A percentile compares a stretch with the other conserved stretches of the same genome.
These are phyloP conservation scores for Sericinus montela DNA, from an alignment of 2,888 invertebrate species.

Conservation along the genomic window DNA sequence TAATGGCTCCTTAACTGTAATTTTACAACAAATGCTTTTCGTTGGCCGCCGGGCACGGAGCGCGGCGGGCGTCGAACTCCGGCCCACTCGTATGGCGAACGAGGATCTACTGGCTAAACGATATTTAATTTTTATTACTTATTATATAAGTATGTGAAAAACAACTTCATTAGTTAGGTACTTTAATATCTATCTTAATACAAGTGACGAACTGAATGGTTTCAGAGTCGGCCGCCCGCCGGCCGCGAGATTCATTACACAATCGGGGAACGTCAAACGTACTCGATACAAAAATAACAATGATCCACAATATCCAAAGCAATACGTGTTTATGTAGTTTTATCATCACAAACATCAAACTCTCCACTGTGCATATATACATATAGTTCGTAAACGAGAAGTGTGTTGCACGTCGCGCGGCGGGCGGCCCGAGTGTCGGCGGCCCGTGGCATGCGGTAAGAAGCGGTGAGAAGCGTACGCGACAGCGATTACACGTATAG, in stretches of 20 bases:
- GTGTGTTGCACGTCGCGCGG: constrained; percentile 19
- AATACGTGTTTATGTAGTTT: constrained; percentile 51
- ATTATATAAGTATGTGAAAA: constrained; percentile 74
- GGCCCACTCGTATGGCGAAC: constrained; percentile 53
- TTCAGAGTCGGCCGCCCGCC: constrained; percentile 38
- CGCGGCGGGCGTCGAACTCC: constrained; percentile 50
- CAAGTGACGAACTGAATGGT: constrained; percentile 45
- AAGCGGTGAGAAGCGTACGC: constrained; percentile 74
- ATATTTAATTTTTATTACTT: constrained; percentile 62
- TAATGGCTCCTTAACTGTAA: constrained; percentile 76
- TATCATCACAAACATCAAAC: constrained; percentile 65
- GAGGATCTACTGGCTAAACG: constrained; percentile 64
- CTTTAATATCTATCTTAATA: constrained; percentile 58
- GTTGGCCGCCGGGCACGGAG: constrained; percentile 70
- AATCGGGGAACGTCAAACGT: constrained; percentile 39
- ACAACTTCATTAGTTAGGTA: constrained; percentile 54
- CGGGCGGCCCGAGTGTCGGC: constrained; percentile 22
- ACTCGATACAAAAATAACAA: constrained; percentile 69
- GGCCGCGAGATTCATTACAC: constrained; percentile 24
- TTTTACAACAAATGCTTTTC: constrained; percentile 78
- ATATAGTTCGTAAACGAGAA: constrained; percentile 52
- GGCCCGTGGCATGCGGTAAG: constrained; percentile 51
- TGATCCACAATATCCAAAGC: constrained; percentile 58
- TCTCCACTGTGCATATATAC: constrained; percentile 73
- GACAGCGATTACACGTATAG: constrained; percentile 65